Base-by-base conservation (phyloP, 2,113 vertebrate genomes). In the Cranoglanis bouderius region DNA sequence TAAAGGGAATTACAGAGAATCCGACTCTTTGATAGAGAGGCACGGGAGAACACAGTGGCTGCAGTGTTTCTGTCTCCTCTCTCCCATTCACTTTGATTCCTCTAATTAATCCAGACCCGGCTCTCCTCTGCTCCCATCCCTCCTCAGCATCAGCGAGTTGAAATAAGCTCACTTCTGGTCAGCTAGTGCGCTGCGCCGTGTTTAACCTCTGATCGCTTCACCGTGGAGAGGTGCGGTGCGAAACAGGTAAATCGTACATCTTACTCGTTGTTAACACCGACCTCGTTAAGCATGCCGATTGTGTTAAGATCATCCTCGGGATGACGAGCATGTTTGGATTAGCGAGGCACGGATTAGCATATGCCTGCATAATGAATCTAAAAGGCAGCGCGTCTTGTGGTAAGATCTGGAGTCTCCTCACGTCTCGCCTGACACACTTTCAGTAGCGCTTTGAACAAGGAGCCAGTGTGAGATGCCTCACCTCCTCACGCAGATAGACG, bases 311-410 rank as follows among this genome's bases (percentile, higher is more conserved):
- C 46, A 51, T 18, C 59, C 40, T 57, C 43, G 14, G 85, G 84
- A 51, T 38, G 67, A 29, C 32, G 72, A 59, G 88, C 87, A 57
- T 72, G 84, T 87, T 89, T 78, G 83, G 87, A 91, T 88, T 88
- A 91, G 75, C 26, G 67, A 81, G 61, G 84, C 40, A 72, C 14
- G 75, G 90, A 91, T 92, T 88, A 90, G 89, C 91, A 91, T 91
- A 90, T 67, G 89, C 63, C 87, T 91, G 91, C 85, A 91, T 91
- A 91, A 91, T 91, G 87, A 91, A 91, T 86, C 78, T 55, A 57
- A 85, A 87, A 85, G 51, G 74, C 65, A 85, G 65, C 21, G 74
- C 40, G 70, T 84, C 67, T 38, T 57, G 46, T 74, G 57, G 40
- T 13, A 43, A 40, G 74, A 86, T 87, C 84, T 74, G 85, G 82